Conservation (phyloP, 1,140 invertebrate species). For the Psix sp. region DNA sequence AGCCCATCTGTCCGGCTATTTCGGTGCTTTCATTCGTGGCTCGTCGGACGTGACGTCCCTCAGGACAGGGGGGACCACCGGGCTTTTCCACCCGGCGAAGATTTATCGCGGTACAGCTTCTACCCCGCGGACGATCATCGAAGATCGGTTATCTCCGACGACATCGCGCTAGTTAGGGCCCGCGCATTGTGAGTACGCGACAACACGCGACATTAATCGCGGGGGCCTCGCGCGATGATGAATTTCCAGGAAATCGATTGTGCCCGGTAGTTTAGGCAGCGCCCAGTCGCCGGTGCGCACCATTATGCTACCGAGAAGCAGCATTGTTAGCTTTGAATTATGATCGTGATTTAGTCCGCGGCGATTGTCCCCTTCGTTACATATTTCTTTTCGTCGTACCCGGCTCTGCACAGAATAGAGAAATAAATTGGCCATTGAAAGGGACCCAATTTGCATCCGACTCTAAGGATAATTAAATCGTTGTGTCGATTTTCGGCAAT, state of each 20-base stretch:
- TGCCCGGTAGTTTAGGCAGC: constrained; percentile 50
- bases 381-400: constrained; percentile 28
- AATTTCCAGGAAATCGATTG: constrained; percentile 58
- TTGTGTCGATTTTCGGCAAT: not conserved
- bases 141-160: constrained; percentile 49
- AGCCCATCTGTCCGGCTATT: constrained; percentile 67
- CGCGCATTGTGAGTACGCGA: constrained; percentile 18
- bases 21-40: constrained; percentile 42
- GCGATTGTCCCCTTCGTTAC: constrained; percentile 43
- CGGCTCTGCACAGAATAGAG: constrained; percentile 54
- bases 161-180: constrained; percentile 40
- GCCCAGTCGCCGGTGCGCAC: constrained; percentile 32
- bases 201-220: constrained; percentile 44
- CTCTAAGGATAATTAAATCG: constrained; percentile 35
- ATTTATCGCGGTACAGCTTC: constrained; percentile 58
- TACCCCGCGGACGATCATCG: constrained; percentile 49
- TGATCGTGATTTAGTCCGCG: constrained; percentile 53
- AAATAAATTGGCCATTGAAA: constrained; percentile 49
- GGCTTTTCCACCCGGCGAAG: constrained; percentile 66
- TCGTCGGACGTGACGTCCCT: constrained; percentile 43
- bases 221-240: constrained; percentile 24
- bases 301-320: constrained; percentile 51
- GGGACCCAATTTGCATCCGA: constrained; percentile 34
- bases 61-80: constrained; percentile 61
- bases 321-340: constrained; percentile 60